These are phyloP conservation scores for Zaprionus africanus DNA, from an alignment of 1,140 invertebrate species.

Conservation along the genomic window DNA sequence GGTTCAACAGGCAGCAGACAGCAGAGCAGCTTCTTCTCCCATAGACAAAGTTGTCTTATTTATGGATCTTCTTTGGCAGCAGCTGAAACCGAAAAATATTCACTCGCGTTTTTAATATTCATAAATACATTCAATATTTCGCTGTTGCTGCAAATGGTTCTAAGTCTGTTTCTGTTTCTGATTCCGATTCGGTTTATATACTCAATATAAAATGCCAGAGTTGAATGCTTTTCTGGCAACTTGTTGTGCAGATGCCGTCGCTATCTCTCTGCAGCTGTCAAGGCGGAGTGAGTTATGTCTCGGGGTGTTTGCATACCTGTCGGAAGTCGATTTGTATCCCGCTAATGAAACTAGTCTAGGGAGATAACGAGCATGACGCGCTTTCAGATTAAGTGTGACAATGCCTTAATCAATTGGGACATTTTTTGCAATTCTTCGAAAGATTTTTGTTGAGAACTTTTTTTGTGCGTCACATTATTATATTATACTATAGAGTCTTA, in stretches of 20 bases:
- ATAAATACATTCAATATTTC: conserved; percentile 59
- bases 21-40: not conserved
- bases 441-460: not conserved
- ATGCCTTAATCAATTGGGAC: not conserved
- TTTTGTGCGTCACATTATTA: not conserved
- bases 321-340: not conserved
- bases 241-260: conserved; percentile 27
- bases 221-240: conserved; percentile 54
- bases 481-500: not conserved
- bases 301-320: conserved; percentile 3
- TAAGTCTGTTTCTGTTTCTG: conserved; percentile 1
- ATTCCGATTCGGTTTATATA: conserved; percentile 6
- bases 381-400: not conserved
- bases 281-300: not conserved
- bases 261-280: not conserved
- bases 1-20: not conserved
- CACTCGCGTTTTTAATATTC: conserved; percentile 67
- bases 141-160: conserved; percentile 9
- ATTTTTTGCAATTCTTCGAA: not conserved
- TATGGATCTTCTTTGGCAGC: conserved; percentile 62
- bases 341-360: not conserved
- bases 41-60: conserved; percentile 60
- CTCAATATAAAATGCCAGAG: conserved; percentile 68
- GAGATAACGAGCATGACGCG: not conserved
- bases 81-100: conserved; percentile 22